Conservation (phyloP, 2,113 vertebrate species). For the Lynx canadensis region DNA sequence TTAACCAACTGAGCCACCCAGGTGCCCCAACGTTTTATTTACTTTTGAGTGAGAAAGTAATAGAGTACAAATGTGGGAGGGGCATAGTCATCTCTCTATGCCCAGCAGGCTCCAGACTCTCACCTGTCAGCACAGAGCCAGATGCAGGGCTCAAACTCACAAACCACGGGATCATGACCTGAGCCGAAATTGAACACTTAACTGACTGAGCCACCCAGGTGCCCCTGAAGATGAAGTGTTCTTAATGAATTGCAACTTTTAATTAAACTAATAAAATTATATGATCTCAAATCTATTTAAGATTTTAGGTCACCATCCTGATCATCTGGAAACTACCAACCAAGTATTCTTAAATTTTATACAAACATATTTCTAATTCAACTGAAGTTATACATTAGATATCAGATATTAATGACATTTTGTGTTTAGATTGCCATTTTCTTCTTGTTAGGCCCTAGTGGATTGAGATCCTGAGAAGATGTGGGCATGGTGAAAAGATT, state of each 20-base stretch:
- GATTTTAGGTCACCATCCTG: constrained; percentile 3
- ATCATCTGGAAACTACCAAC: not conserved
- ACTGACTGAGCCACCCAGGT: too few relatives aligned
- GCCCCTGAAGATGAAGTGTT: constrained; percentile 24
- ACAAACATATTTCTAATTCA: constrained; percentile 31
- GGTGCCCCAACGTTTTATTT: too few relatives aligned
- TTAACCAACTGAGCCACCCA: too few relatives aligned
- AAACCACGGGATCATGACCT: too few relatives aligned
- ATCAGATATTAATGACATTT: not conserved
- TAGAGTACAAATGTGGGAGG: too few relatives aligned
- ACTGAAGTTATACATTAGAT: not conserved
- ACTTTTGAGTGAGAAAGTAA: too few relatives aligned
- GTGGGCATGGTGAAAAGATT: not conserved
- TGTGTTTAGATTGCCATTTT: not conserved
- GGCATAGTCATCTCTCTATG: too few relatives aligned
- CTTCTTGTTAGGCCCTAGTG: not conserved
- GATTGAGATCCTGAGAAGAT: not conserved
- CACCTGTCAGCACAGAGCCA: too few relatives aligned
- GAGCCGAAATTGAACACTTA: too few relatives aligned
- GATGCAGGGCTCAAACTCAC: too few relatives aligned
- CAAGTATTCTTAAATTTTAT: constrained; percentile 12
- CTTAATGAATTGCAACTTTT: constrained; percentile 39
- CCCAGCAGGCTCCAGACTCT: too few relatives aligned
- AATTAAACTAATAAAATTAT: constrained; percentile 31
- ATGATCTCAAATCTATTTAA: constrained; percentile 15